Percentiles rank a stretch among this genome's conserved stretches.
Conservation (phyloP, 2,797 vertebrate species). For the Dermochelys coriacea region DNA sequence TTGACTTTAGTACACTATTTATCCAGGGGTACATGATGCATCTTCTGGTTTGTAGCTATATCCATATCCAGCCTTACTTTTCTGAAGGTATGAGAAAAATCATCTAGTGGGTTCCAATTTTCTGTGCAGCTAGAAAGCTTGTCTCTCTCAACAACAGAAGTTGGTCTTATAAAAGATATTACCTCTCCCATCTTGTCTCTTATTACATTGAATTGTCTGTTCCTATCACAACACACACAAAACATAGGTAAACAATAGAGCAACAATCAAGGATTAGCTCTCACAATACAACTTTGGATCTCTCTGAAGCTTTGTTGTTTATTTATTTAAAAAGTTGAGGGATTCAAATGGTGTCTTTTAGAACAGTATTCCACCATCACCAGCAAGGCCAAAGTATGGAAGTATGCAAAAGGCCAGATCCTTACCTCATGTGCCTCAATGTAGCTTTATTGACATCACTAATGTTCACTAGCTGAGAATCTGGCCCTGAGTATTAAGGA, state of each 20-base stretch:
- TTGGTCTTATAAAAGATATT: not conserved
- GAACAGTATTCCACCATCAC: fast-evolving
- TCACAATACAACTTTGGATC: fast-evolving
- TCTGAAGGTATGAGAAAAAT: not conserved
- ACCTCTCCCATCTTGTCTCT: not conserved
- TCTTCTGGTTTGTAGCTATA: not conserved
- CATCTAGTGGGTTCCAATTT: not conserved
- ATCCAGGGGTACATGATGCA: not conserved
- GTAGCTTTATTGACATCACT: not conserved
- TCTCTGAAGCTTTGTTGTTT: not conserved
- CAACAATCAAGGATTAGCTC: not conserved
- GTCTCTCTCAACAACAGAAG: not conserved
- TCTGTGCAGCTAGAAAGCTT: not conserved
- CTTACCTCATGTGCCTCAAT: fast-evolving
- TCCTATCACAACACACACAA: fast-evolving
- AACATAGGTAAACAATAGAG: not conserved
- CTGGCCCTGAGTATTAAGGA: not conserved
- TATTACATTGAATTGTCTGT: not conserved
- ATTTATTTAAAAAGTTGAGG: not conserved
- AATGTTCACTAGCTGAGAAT: fast-evolving
- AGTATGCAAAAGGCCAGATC: fast-evolving
- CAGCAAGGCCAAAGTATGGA: not conserved
- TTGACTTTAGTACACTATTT: not conserved
- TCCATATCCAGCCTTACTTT: not conserved
- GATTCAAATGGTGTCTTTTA: not conserved